Evolutionary conservation across 2,888 invertebrate genomes (phyloP).

Genomic region (Hartigia nigra): DNA sequence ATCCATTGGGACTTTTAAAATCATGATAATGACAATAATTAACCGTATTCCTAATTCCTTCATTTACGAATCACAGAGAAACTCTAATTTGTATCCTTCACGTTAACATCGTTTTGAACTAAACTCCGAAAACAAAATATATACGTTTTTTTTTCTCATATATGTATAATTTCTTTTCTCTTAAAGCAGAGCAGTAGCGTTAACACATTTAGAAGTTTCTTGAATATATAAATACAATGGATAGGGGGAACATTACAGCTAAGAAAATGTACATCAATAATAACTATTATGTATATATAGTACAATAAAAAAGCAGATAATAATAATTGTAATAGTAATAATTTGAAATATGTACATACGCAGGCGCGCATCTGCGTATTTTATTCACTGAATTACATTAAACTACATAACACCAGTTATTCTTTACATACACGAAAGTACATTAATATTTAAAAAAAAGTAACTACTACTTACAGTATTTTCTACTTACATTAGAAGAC

Average conservation of each 20-base stretch:
- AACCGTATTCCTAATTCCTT: conserved; percentile 17
- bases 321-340: conserved; percentile 22
- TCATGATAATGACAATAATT: conserved; percentile 15
- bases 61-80: conserved; percentile 57
- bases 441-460: conserved; percentile 36
- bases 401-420: conserved; percentile 21
- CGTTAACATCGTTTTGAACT: conserved; percentile 48
- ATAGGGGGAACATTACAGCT: conserved; percentile 43
- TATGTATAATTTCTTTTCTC: conserved; percentile 26
- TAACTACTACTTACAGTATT: conserved; percentile 35
- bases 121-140: conserved; percentile 58
- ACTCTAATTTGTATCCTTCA: conserved; percentile 50
- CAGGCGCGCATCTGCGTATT: conserved; percentile 24
- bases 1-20: conserved; percentile 30
- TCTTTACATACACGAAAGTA: conserved; percentile 20
- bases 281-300: conserved; percentile 38
- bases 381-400: conserved; percentile 25
- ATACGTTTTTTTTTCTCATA: conserved; percentile 36
- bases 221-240: conserved; percentile 57
- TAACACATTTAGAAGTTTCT: conserved; percentile 58
- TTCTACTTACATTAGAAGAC: conserved; percentile 23
- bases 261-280: conserved; percentile 58
- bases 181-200: conserved; percentile 57
- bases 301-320: conserved; percentile 41
- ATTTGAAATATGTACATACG: conserved; percentile 22